These are phyloP conservation scores for Heliopora coerulea DNA, from an alignment of 92 coral and sea anemone species.

Conservation along the genomic window DNA sequence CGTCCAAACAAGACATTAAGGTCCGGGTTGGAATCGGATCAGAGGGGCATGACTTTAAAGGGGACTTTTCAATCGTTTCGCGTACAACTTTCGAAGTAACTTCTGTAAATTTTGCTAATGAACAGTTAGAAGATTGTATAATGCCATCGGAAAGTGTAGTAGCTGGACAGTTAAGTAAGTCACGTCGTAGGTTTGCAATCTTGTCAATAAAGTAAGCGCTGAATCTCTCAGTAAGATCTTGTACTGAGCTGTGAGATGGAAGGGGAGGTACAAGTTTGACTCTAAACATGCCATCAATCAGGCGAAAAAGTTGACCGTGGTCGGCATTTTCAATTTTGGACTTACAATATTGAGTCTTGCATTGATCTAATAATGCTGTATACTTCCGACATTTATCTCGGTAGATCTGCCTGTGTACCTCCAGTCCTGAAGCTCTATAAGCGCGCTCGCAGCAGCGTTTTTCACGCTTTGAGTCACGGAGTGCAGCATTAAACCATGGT, in stretches of 20 bases:
- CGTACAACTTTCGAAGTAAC: constrained; percentile 25
- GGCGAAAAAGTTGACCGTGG: constrained; percentile 28
- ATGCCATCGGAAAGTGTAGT: constrained; percentile 11
- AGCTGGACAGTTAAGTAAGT: constrained; percentile 28
- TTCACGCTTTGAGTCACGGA: constrained; percentile 34
- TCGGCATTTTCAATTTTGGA: constrained; percentile 12
- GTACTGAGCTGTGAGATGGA: constrained; percentile 40
- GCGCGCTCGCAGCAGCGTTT: constrained; percentile 46
- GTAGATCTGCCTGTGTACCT: constrained; percentile 45
- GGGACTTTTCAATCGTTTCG: constrained; percentile 37
- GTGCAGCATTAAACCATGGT: constrained; percentile 40
- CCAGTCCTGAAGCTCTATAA: constrained; percentile 38
- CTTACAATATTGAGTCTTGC: constrained; percentile 15
- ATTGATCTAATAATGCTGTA: constrained; percentile 32
- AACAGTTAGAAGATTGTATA: not conserved
- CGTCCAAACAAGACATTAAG: constrained; percentile 26
- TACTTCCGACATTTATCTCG: constrained; percentile 41
- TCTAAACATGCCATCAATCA: constrained; percentile 37
- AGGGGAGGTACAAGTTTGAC: constrained; percentile 37
- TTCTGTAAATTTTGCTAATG: constrained; percentile 20
- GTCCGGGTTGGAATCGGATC: constrained; percentile 57
- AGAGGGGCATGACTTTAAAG: constrained; percentile 54
- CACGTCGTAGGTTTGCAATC: constrained; percentile 30
- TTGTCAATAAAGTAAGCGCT: constrained; percentile 29
- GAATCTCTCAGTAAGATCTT: constrained; percentile 41